phyloP scores from a whole-genome alignment of 2,113 vertebrate species.

The Ceyx melanurus region DNA sequence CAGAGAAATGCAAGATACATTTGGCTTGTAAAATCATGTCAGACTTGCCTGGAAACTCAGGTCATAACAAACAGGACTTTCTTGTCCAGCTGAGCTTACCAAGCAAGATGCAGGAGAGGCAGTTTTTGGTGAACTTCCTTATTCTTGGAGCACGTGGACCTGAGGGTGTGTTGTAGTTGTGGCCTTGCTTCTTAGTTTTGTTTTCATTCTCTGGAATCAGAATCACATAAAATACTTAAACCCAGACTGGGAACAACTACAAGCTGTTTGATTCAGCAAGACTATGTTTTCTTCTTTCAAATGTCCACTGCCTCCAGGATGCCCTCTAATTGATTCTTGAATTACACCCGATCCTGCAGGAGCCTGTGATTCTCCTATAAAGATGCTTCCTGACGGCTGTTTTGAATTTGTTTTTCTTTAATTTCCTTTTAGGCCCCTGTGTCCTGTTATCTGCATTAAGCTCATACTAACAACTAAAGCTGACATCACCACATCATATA shows the following conservation, averaged over 20 bases:
- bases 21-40: background rate
- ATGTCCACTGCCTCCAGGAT: background rate
- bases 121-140: background rate
- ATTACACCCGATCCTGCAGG: background rate
- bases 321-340: background rate
- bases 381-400: background rate
- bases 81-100: background rate
- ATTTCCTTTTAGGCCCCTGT: background rate
- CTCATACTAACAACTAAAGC: background rate
- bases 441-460: background rate
- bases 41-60: background rate
- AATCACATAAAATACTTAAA: background rate
- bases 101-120: background rate
- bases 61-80: background rate
- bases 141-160: fast-evolving
- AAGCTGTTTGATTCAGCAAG: background rate
- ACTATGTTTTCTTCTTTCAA: background rate
- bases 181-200: background rate
- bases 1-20: background rate
- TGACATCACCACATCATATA: background rate
- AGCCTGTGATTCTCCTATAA: background rate
- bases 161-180: fast-evolving
- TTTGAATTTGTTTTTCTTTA: background rate
- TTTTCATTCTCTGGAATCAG: background rate
- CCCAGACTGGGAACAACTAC: background rate